These are phyloP conservation scores for Xiphophorus hellerii DNA, from an alignment of 2,113 vertebrate genomes.

Conservation along the genomic window DNA sequence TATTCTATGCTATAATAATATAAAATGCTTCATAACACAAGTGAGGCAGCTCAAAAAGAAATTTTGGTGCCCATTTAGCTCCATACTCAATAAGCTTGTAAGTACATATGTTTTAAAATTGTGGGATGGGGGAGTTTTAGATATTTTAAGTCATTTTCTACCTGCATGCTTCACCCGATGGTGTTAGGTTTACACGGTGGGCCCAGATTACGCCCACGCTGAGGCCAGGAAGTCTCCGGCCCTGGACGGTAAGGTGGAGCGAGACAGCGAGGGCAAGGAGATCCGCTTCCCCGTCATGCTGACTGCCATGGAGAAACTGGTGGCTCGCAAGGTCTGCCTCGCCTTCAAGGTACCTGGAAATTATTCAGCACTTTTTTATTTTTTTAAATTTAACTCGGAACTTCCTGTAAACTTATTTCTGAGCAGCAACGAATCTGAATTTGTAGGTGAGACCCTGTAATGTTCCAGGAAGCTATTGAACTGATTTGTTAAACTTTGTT, in stretches of 20 bases:
- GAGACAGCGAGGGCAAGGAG: constrained; percentile 97
- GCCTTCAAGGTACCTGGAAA: constrained; percentile 89
- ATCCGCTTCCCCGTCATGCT: constrained; percentile 98
- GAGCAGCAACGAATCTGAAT: no score
- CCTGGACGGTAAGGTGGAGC: constrained; percentile 94
- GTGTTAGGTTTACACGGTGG: constrained; percentile 95
- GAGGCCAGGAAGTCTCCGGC: constrained; percentile 97
- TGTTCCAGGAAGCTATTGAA: neutral
- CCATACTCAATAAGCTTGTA: no score
- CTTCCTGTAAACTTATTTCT: no score
- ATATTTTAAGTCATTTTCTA: neutral
- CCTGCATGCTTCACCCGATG: neutral
- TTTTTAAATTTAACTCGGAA: no score
- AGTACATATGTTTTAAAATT: no score
- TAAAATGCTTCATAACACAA: no score
- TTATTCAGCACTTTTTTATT: neutral
- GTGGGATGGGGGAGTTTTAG: neutral
- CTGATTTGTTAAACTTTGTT: neutral
- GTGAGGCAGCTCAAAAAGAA: no score
- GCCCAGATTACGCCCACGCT: constrained; percentile 95
- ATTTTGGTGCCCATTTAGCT: no score
- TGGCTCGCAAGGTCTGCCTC: constrained; percentile 96
- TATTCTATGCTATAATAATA: no score
- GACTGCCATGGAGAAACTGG: constrained; percentile 96
- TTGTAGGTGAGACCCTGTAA: neutral